Base-by-base conservation (phyloP, 2,888 invertebrate genomes). In the Timema podura region DNA sequence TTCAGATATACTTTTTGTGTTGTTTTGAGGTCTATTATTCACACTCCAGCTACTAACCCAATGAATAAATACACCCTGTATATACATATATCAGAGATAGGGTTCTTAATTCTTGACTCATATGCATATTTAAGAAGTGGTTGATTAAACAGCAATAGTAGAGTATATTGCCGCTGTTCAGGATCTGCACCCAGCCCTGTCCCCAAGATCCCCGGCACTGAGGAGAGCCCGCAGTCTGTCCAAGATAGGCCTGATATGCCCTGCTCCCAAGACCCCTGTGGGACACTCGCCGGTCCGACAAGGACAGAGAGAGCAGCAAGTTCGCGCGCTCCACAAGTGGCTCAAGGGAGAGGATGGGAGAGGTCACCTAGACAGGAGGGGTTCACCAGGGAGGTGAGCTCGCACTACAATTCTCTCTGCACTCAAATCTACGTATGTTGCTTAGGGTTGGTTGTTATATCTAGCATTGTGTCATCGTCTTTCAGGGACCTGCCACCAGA, bases 321-420 rank as follows among this genome's bases (percentile, higher is more conserved):
- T 81, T 85, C 70, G 84, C 83, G 83, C 83, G 44, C 75, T 86
- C 46, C 85, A 85, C 46, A 87, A 87, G 76, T 87, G 86, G 86
- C 80, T 87, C 59, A 83, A 85, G 74, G 82, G 81, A 5, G 85
- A 85, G 68, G 85, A 85, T 46, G 71, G 73, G 8, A 61, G 73
- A 13, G 65, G 61, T n/a, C 49, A 65, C 9, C 65, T 70, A 7
- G 71, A 67, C 48, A 65, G 70, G 16, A 49, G 68, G 48, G 70
- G 79, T 77, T 75, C 79, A 2, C 79, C 80, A 49, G 81, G 80
- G 68, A 75, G 71, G 74, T 74, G 48, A 66, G 71, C 15, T 13
- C 7, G 5, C 48, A 8, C 11, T 48, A 46, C 16, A 10, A 16
- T 11, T 9, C 6, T 10, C 49, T 10, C 49, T 11, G 49, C 49